Base-by-base conservation (phyloP, 2,888 invertebrate genomes). In the Linnaemya vulpina region DNA sequence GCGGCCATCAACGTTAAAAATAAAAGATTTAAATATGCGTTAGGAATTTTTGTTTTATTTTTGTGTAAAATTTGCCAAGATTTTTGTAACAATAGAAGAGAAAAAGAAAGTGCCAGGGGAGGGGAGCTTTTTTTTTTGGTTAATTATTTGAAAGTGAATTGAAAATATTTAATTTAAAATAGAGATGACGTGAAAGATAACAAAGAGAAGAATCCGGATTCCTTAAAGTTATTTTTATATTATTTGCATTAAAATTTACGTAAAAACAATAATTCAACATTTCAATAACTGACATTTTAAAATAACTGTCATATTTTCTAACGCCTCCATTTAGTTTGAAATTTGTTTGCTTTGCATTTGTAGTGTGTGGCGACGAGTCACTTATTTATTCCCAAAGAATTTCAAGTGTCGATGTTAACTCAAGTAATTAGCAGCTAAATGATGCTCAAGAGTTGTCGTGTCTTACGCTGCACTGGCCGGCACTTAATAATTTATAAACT, bases 371-470 rank as follows among this genome's bases (percentile, higher is more conserved):
- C 22, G 51, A 13, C 63, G 5, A 53, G 22, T n/a, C n/a, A 17
- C 25, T 63, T 25, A 65, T 70, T 38, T 63, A 35, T 65, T 40
- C 43, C 1, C 1, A 11, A 58, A 43, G 11, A 65, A 60, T 73
- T 73, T 74, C 20, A 49, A 62, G 20, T 49, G 62, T 22, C 10
- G 30, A 55, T 17, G 22, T 55, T 71, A 13, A 43, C 17, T 71
- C 10, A 53, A 53, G 38, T 35, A 53, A 70, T 70, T 70, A 70
- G 70, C 53, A 43, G 55, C 51, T 70, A 25, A 49, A 38, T 38
- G 68, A 35, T 38, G 20, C 20, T 68, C 20, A 40, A 53, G 15
- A 71, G 70, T 58, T 71, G 55, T 58, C 17, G 15, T 25, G 22
- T 25, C 15, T 40, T n/a, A 25, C 30, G 25, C 17, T 22, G 10